Evolutionary conservation across 2,888 invertebrate species (phyloP).

Genomic region (Monoplex corrugatus): DNA sequence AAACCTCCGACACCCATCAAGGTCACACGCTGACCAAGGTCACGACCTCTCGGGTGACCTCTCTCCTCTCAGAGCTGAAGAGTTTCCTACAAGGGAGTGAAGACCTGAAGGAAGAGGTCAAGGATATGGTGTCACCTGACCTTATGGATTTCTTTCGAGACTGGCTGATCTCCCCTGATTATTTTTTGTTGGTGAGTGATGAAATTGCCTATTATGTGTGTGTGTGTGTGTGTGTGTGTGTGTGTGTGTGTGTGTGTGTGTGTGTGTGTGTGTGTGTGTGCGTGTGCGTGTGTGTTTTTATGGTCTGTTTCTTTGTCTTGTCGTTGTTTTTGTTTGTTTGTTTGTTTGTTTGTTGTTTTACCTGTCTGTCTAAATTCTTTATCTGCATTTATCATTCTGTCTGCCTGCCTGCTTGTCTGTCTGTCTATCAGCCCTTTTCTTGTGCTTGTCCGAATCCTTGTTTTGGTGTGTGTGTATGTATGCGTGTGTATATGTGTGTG

Average conservation of each 20-base stretch:
- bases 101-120: neutral
- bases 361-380: neutral
- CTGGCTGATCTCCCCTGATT: neutral
- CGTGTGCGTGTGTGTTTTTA: neutral
- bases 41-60: neutral
- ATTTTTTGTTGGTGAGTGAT: neutral
- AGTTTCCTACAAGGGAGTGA: neutral
- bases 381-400: too few species aligned
- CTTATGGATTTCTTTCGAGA: neutral
- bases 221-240: neutral
- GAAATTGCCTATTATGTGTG: neutral
- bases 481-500: neutral
- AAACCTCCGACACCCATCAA: neutral
- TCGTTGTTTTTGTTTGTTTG: too few species aligned
- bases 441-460: neutral
- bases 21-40: neutral
- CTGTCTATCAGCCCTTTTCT: too few species aligned
- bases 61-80: conserved; percentile 7
- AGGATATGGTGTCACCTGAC: conserved; percentile 1
- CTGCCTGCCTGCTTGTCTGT: neutral
- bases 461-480: neutral
- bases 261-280: neutral
- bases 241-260: neutral
- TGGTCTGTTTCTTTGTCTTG: too few species aligned
- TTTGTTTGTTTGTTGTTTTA: neutral